These are phyloP conservation scores for Hippotragus niger DNA, from an alignment of 2,113 vertebrate species.

Conservation along the genomic window DNA sequence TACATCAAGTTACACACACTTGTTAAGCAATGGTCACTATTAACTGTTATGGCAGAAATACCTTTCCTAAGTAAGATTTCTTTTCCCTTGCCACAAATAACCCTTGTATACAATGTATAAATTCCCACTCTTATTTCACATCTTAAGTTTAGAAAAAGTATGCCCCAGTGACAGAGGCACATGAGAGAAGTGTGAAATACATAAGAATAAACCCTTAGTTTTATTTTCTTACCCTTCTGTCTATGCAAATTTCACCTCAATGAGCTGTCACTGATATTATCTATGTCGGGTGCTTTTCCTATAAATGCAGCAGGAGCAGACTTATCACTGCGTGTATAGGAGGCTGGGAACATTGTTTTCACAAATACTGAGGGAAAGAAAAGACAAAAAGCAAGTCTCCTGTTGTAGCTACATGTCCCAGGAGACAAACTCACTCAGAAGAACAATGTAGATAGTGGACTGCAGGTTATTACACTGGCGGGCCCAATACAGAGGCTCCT, in stretches of 20 bases:
- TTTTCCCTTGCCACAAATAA: background rate
- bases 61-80: background rate
- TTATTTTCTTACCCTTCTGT: background rate
- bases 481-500: background rate
- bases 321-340: background rate
- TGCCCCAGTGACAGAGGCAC: background rate
- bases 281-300: background rate
- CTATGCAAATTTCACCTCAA: background rate
- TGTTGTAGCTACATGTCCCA: fast-evolving
- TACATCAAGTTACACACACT: background rate
- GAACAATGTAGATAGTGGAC: background rate
- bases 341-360: background rate
- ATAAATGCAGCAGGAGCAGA: background rate
- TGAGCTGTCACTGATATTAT: background rate
- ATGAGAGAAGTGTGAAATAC: background rate
- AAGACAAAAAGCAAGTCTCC: background rate
- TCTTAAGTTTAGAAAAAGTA: background rate
- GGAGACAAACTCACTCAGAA: background rate
- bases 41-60: background rate
- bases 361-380: background rate
- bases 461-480: fast-evolving
- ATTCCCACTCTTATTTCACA: background rate
- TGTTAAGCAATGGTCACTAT: background rate
- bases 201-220: background rate
- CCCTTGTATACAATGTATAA: background rate